Conservation (phyloP, 2,888 invertebrate genomes). For the Crepidodera aurea region DNA sequence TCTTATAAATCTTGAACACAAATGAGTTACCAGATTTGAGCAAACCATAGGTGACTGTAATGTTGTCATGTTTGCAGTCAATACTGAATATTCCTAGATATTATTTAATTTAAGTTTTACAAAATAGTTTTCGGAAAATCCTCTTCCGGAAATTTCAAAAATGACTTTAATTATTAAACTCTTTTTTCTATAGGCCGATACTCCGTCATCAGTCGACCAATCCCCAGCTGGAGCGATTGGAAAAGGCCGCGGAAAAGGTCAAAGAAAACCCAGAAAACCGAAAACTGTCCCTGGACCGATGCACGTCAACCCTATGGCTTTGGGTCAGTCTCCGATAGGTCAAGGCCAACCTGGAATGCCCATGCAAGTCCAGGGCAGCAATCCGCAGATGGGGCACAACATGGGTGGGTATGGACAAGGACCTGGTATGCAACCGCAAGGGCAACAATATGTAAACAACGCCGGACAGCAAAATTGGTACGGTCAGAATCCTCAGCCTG, state of each 20-base stretch:
- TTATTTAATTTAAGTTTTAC: too few relatives aligned
- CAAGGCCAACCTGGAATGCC: constrained; percentile 50
- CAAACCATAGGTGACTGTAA: too few relatives aligned
- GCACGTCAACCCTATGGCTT: constrained; percentile 44
- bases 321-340: constrained; percentile 36
- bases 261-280: constrained; percentile 65
- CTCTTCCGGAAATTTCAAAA: too few relatives aligned
- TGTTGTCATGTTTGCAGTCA: too few relatives aligned
- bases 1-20: too few relatives aligned
- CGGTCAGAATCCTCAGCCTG: constrained; percentile 62
- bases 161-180: too few relatives aligned
- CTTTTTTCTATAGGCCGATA: constrained; percentile 70
- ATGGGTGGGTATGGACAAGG: constrained; percentile 50
- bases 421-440: constrained; percentile 51
- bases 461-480: constrained; percentile 68
- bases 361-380: constrained; percentile 53
- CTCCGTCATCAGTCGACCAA: constrained; percentile 74
- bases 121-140: too few relatives aligned
- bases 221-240: constrained; percentile 64
- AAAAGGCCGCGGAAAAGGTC: constrained; percentile 64
- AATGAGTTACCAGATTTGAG: too few relatives aligned
- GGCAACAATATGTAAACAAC: constrained; percentile 58
- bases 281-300: constrained; percentile 57
- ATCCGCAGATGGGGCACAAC: constrained; percentile 56
- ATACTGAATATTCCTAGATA: too few relatives aligned